Conservation (phyloP, 37 sponge, comb jelly and placozoan species). For the Lycopodina hypogea region DNA sequence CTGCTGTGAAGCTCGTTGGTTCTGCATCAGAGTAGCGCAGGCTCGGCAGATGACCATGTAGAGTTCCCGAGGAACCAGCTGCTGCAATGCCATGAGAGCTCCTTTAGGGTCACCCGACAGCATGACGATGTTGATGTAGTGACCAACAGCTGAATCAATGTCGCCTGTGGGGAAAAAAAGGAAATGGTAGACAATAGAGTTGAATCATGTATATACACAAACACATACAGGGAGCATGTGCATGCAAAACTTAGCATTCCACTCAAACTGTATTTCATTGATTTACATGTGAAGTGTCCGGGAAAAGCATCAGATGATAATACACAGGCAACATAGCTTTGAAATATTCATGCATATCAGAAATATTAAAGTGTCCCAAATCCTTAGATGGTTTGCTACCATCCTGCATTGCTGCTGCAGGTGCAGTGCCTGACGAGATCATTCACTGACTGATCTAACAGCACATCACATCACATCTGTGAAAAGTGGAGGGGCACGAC, state of each 20-base stretch:
- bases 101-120: slow-evolving; percentile 67
- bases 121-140: slow-evolving; percentile 72
- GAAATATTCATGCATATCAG: no score
- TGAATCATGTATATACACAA: neutral
- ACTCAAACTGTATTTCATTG: neutral
- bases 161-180: slow-evolving; percentile 39
- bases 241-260: neutral
- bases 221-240: neutral
- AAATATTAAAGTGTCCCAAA: no score
- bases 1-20: neutral
- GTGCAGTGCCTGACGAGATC: no score
- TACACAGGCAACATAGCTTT: no score
- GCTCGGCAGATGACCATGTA: slow-evolving; percentile 50
- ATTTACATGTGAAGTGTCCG: neutral
- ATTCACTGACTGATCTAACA: no score
- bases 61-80: slow-evolving; percentile 59
- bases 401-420: no score
- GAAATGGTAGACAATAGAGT: neutral
- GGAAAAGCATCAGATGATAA: no score
- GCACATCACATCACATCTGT: no score
- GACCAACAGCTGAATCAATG: slow-evolving; percentile 57
- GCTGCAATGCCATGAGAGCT: slow-evolving; percentile 59
- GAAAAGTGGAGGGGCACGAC: no score
- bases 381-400: no score
- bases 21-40: slow-evolving; percentile 2